phyloP scores from a whole-genome alignment of 1,140 invertebrate species.

The Apis cerana region DNA sequence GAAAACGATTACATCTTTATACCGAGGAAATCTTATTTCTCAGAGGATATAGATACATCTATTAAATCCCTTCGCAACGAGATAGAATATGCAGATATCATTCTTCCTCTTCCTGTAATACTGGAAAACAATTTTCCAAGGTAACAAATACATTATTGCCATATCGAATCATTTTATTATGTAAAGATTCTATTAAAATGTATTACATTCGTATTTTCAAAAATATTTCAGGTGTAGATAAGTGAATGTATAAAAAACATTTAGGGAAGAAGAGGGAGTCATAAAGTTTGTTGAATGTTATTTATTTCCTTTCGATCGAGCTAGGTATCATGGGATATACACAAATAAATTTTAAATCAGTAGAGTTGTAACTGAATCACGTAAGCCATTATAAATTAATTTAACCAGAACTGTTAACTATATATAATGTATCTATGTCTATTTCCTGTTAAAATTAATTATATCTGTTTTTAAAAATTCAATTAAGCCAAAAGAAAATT shows the following conservation, averaged over 20 bases:
- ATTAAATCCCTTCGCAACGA: not conserved
- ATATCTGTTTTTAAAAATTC: too few relatives aligned
- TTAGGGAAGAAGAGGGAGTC: not conserved
- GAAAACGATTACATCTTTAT: not conserved
- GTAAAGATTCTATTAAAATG: not conserved
- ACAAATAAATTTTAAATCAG: conserved; percentile 4
- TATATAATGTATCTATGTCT: not conserved
- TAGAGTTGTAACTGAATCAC: not conserved
- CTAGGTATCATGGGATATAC: not conserved
- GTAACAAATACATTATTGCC: not conserved
- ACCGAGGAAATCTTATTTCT: not conserved
- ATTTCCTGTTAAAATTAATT: not conserved
- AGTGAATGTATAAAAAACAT: too few relatives aligned
- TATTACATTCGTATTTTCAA: too few relatives aligned
- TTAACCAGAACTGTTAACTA: not conserved
- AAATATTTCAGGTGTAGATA: not conserved
- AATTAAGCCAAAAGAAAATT: too few relatives aligned
- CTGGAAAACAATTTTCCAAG: conserved; percentile 5
- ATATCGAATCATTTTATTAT: not conserved
- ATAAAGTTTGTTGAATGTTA: conserved; percentile 2
- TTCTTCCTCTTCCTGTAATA: not conserved
- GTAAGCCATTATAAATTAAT: not conserved
- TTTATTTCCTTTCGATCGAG: not conserved
- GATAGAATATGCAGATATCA: not conserved
- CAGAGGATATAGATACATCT: not conserved